Conservation (phyloP, 2,113 vertebrate genomes). For the Malurus alboscapulatus region DNA sequence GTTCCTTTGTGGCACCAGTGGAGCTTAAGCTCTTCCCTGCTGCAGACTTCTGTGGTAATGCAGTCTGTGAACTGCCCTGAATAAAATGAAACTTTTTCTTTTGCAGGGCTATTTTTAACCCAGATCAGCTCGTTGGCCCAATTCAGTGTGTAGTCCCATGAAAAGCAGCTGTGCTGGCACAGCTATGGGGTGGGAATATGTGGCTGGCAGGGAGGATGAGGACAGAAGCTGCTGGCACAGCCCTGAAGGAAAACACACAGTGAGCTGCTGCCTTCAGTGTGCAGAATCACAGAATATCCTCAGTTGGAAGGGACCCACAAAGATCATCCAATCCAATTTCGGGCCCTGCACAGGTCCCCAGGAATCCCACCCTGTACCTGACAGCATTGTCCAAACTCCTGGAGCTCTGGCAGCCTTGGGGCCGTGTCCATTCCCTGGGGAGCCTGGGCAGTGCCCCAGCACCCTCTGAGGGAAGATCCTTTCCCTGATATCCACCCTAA, state of each 20-base stretch:
- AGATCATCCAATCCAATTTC: neutral
- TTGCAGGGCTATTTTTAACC: neutral
- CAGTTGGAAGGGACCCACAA: neutral
- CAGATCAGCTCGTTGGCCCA: neutral
- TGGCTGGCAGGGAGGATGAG: neutral
- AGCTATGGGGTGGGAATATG: fast-evolving
- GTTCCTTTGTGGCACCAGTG: neutral
- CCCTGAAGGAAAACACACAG: neutral
- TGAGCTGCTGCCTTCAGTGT: neutral
- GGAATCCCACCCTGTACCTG: neutral
- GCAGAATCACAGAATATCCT: neutral
- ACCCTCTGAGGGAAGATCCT: neutral
- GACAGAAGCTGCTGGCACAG: neutral
- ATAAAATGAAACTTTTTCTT: neutral
- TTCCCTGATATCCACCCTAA: fast-evolving
- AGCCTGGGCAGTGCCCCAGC: neutral
- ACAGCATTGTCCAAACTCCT: fast-evolving
- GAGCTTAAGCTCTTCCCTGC: neutral
- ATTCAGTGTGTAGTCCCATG: neutral
- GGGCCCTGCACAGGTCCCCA: neutral
- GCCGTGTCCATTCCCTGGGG: neutral
- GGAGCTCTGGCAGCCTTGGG: neutral
- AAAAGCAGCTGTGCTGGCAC: neutral
- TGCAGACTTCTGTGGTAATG: neutral
- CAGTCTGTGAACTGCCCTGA: neutral